These are phyloP conservation scores for Chinchilla lanigera DNA, from an alignment of 2,113 vertebrate genomes.

Conservation along the genomic window DNA sequence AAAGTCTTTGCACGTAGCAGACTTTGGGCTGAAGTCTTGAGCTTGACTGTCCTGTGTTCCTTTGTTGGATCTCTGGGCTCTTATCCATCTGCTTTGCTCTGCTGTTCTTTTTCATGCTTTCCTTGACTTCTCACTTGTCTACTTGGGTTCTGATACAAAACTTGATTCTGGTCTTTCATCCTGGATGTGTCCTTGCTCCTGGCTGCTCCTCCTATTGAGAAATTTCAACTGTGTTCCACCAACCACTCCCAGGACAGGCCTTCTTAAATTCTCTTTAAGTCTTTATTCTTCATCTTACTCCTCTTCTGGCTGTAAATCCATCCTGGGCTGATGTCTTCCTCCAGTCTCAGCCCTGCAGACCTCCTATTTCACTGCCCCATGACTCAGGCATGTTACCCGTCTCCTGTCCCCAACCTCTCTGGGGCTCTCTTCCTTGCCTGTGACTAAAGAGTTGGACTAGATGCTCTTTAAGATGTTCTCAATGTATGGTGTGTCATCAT, in stretches of 20 bases:
- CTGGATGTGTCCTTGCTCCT: background rate
- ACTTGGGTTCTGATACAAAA: background rate
- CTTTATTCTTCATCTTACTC: background rate
- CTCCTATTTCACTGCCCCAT: background rate
- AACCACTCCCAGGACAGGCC: background rate
- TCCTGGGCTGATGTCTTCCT: background rate
- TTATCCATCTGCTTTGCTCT: background rate
- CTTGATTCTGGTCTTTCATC: background rate
- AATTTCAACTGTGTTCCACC: background rate
- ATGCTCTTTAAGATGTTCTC: background rate
- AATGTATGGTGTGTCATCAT: background rate
- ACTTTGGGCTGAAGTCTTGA: background rate
- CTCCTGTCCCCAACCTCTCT: background rate
- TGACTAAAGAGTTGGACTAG: background rate
- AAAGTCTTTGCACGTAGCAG: background rate
- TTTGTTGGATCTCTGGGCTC: background rate
- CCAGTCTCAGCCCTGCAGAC: background rate
- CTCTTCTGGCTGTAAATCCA: background rate
- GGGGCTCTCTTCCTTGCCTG: background rate
- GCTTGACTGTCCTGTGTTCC: background rate
- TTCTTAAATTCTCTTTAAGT: background rate
- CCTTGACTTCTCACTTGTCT: background rate
- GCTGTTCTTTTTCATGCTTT: background rate
- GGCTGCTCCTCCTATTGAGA: background rate
- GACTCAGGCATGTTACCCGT: rapidly evolving